Evolutionary conservation across 2,113 vertebrate species (phyloP).

Genomic region (Pionites leucogaster): DNA sequence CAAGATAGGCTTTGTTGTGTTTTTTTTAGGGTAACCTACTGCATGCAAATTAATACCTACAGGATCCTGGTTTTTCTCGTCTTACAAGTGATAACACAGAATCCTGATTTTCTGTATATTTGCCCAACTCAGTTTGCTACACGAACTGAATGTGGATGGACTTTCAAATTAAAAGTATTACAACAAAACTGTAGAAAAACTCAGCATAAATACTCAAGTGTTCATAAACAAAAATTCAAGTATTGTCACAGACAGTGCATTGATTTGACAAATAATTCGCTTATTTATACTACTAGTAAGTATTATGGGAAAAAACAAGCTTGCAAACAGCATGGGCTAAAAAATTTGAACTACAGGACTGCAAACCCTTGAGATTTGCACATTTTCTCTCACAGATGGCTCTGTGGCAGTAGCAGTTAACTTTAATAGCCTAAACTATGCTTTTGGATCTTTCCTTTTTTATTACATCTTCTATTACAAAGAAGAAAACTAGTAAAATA

Average conservation of each 20-base stretch:
- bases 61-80: neutral
- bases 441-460: constrained; percentile 19
- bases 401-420: constrained; percentile 6
- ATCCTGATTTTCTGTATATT: neutral
- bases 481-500: constrained; percentile 33
- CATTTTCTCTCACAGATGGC: neutral
- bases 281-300: neutral
- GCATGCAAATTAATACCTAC: neutral
- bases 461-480: constrained; percentile 31
- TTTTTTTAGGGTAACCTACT: neutral
- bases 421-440: neutral
- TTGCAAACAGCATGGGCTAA: neutral
- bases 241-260: neutral
- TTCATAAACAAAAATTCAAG: neutral
- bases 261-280: neutral
- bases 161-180: neutral
- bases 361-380: neutral
- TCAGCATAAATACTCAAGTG: neutral
- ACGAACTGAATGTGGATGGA: neutral
- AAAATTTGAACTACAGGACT: neutral
- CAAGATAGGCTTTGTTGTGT: neutral
- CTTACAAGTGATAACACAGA: neutral
- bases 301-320: neutral
- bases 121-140: neutral
- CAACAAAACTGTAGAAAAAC: neutral